These are phyloP conservation scores for Drosophila leonis DNA, from an alignment of 2,888 invertebrate genomes.

Conservation along the genomic window DNA sequence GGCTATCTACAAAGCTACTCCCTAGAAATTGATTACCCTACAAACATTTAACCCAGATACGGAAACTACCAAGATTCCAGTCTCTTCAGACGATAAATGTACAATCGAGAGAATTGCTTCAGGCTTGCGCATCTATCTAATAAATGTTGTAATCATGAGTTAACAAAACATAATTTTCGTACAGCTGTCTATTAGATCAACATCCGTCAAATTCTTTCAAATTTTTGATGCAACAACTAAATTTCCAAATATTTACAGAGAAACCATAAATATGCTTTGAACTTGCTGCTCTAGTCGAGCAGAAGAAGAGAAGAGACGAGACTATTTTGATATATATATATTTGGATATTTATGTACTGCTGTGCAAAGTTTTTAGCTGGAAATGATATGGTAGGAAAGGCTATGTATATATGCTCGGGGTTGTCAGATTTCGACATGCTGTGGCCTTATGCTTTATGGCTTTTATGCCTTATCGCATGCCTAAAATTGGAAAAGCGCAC, in stretches of 20 bases:
- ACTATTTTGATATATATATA: constrained; percentile 40
- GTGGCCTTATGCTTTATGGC: neutral
- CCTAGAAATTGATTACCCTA: too few species aligned
- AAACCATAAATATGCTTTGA: constrained; percentile 52
- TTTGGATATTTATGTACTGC: constrained; percentile 36
- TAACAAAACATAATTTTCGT: constrained; percentile 41
- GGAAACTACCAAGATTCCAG: too few species aligned
- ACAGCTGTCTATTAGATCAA: constrained; percentile 44
- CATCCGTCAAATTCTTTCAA: constrained; percentile 44
- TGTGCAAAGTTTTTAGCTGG: constrained; percentile 37
- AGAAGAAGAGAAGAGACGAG: too few species aligned
- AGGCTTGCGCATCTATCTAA: neutral
- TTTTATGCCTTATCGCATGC: constrained; percentile 51
- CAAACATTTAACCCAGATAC: too few species aligned
- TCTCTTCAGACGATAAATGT: neutral
- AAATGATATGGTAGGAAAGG: constrained; percentile 5
- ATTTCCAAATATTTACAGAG: constrained; percentile 58
- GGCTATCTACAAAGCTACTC: too few species aligned
- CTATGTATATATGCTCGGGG: constrained; percentile 11
- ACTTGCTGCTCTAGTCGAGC: constrained; percentile 22
- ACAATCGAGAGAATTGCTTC: neutral
- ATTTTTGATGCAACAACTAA: constrained; percentile 44
- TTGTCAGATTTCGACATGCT: constrained; percentile 41
- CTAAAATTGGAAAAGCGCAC: constrained; percentile 58
- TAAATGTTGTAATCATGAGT: constrained; percentile 39